phyloP scores from a whole-genome alignment of 2,797 vertebrate species.

The Scarus forsteni region DNA sequence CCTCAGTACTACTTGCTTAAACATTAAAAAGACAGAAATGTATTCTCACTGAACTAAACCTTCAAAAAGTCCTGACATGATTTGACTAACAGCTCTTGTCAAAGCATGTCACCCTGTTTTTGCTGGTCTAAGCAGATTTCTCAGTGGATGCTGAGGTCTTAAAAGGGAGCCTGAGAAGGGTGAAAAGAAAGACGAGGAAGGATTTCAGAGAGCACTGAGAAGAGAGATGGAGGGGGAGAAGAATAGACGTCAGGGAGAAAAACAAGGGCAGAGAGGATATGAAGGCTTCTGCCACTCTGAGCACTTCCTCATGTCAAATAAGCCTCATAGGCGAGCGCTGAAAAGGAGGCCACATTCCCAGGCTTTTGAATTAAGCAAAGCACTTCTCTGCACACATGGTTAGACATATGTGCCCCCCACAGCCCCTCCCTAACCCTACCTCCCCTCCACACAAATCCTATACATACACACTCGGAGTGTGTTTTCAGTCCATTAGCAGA shows the following conservation, averaged over 20 bases:
- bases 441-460: slow-evolving; percentile 50
- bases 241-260: slow-evolving; percentile 30
- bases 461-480: slow-evolving; percentile 35
- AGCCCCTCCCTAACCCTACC: not conserved
- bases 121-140: slow-evolving; percentile 47
- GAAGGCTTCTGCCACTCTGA: slow-evolving; percentile 66
- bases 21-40: not conserved
- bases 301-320: slow-evolving; percentile 66
- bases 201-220: not conserved
- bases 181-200: slow-evolving; percentile 11
- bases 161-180: slow-evolving; percentile 31
- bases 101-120: slow-evolving; percentile 44
- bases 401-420: slow-evolving; percentile 59
- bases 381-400: slow-evolving; percentile 70
- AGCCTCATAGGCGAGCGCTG: slow-evolving; percentile 54
- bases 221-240: slow-evolving; percentile 12
- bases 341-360: slow-evolving; percentile 71
- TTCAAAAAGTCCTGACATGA: slow-evolving; percentile 1
- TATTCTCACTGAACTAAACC: not conserved
- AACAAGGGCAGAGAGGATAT: slow-evolving; percentile 49
- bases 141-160: slow-evolving; percentile 27
- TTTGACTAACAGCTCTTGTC: slow-evolving; percentile 21
- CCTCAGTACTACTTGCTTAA: not conserved
- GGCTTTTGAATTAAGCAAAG: slow-evolving; percentile 74
- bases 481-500: slow-evolving; percentile 66